Conservation (phyloP, 2,113 vertebrate species). For the Promerops cafer region DNA sequence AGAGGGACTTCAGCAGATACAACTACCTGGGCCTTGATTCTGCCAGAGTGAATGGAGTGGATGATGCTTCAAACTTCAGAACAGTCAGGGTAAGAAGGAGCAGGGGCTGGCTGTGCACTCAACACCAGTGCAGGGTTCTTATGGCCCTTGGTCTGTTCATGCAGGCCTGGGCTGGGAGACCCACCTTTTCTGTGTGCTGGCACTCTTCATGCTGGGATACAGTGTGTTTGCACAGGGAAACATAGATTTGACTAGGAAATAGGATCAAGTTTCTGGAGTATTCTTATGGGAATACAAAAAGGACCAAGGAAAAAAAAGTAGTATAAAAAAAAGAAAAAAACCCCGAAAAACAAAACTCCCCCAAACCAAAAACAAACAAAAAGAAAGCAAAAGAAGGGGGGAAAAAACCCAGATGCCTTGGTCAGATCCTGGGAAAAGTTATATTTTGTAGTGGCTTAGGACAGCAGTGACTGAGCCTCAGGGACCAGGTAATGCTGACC, state of each 20-base stretch:
- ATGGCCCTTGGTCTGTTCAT: accelerated
- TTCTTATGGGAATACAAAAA: not conserved
- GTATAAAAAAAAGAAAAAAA: not conserved
- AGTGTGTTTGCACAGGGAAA: accelerated
- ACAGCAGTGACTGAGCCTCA: not conserved
- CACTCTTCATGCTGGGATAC: not conserved
- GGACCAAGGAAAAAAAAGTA: accelerated
- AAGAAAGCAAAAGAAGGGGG: accelerated
- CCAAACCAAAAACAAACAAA: not conserved
- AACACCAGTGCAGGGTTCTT: not conserved
- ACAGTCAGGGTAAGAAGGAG: constrained; percentile 83
- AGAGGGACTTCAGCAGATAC: constrained; percentile 91
- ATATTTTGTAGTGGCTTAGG: not conserved
- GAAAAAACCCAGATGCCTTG: not conserved
- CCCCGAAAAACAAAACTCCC: not conserved
- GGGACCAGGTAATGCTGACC: not conserved
- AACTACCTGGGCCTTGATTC: constrained; percentile 96
- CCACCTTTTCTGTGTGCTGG: not conserved
- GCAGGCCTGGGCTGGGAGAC: not conserved
- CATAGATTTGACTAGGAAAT: not conserved
- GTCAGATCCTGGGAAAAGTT: not conserved
- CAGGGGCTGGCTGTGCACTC: not conserved
- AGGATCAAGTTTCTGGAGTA: not conserved
- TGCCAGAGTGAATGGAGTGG: constrained; percentile 86
- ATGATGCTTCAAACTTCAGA: constrained; percentile 91